Conservation (phyloP, 2,888 invertebrate genomes). For the Fabriciana adippe region DNA sequence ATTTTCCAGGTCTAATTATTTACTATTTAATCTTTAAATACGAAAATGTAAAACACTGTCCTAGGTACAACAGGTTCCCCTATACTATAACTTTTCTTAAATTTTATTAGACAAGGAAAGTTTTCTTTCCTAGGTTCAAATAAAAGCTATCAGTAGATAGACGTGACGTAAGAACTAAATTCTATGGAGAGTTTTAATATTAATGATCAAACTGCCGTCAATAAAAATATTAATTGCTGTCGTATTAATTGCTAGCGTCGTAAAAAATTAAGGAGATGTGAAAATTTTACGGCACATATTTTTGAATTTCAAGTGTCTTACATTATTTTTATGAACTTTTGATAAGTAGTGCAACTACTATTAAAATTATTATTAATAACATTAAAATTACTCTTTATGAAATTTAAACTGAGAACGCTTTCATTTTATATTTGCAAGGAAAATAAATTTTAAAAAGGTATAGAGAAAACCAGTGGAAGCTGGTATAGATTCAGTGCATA, state of each 20-base stretch:
- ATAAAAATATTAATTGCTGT: constrained; percentile 78
- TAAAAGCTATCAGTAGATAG: constrained; percentile 53
- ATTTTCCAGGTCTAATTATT: too few species aligned
- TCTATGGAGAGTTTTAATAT: constrained; percentile 64
- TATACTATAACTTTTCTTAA: not conserved
- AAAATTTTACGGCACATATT: constrained; percentile 42
- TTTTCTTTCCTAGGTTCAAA: constrained; percentile 52
- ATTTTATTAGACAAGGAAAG: constrained; percentile 40
- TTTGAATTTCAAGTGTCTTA: constrained; percentile 3
- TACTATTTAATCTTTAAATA: too few species aligned
- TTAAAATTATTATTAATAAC: not conserved
- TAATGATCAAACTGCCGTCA: constrained; percentile 62
- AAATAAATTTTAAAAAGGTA: not conserved
- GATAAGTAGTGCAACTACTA: too few species aligned
- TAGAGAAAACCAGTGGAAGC: not conserved
- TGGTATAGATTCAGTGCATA: not conserved
- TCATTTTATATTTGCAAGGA: not conserved
- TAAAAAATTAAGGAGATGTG: constrained; percentile 63
- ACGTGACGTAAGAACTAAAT: constrained; percentile 62
- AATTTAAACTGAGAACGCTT: not conserved
- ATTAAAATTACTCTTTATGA: not conserved
- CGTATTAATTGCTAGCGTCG: constrained; percentile 57
- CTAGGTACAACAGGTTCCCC: too few species aligned
- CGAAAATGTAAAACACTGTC: too few species aligned
- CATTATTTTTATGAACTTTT: not conserved